Base-by-base conservation (phyloP, 2,888 invertebrate species). In the Alentia gelatinosa region DNA sequence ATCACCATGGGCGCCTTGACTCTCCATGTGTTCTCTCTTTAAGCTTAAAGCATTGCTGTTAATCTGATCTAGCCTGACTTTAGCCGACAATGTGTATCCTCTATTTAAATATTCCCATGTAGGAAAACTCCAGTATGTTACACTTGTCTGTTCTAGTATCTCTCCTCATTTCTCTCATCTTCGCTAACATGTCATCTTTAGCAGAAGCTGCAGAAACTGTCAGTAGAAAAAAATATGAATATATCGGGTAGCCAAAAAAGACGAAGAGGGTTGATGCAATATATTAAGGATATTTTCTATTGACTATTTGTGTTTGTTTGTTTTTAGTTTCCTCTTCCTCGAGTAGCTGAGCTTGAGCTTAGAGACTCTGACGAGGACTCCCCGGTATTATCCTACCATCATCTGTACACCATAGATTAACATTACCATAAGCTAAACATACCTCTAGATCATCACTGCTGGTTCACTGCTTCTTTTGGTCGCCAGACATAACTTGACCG, bases 261-360 rank as follows among this genome's bases (percentile, higher is more conserved):
- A n/a, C 56, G 19, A 56, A 56, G 56, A 56, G n/a, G 3, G 5
- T 56, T n/a, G n/a, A 56, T 56, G n/a, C 5, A 47, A 56, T 56
- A 56, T 56, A 4, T n/a, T n/a, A n/a, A n/a, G n/a, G 12, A 5
- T 5, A 79, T 79, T 37, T 86, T 30, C 47, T 33, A 33, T 42
- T 86, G 86, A 47, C 30, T 86, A 26, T 30, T 47, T 86, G 26
- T 86, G 50, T 86, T 86, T 84, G 42, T 84, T 84, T 86, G 47
- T 50, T 86, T 86, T 86, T 86, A 86, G 86, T 86, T 86, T 47
- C 86, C 86, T 47, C 86, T 86, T 19, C 86, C 86, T 50, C 50
- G 86, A 47, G 86, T 86, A 47, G 86, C 86, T 47, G 86, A 86
- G 47, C 33, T 86, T 9, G 86, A 86, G 33, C 86, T 47, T 86